A percentile compares a stretch with the other conserved stretches of the same genome.
Evolutionary conservation across 2,797 vertebrate genomes (phyloP).

Genomic region (Gadopsis bispinosus): DNA sequence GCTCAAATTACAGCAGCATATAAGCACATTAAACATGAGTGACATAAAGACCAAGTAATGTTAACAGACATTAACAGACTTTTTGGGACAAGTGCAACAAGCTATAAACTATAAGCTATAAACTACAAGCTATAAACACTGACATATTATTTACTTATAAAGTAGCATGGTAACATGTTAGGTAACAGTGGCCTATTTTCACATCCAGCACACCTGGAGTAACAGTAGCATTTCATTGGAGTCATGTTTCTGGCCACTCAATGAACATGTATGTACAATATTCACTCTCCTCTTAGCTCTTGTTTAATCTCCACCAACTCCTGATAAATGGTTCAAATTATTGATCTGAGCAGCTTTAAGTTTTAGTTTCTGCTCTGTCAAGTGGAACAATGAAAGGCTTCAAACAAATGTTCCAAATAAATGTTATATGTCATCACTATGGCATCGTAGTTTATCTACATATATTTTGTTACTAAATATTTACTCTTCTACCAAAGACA

Average conservation of each 20-base stretch:
- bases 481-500: slow-evolving; percentile 12
- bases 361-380: not conserved
- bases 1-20: not conserved
- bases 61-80: not conserved
- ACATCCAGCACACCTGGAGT: not conserved
- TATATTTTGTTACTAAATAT: slow-evolving; percentile 21
- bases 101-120: not conserved
- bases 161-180: too few species aligned
- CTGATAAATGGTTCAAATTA: not conserved
- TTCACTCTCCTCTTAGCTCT: not conserved
- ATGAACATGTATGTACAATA: not conserved
- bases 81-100: not conserved
- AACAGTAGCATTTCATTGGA: too few species aligned
- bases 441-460: slow-evolving; percentile 1
- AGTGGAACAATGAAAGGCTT: not conserved
- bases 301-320: not conserved
- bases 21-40: not conserved
- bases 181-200: not conserved
- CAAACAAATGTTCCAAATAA: not conserved
- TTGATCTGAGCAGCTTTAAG: not conserved
- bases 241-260: too few species aligned
- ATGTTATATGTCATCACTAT: not conserved
- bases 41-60: not conserved
- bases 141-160: not conserved
- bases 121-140: not conserved